phyloP scores from a whole-genome alignment of 2,113 vertebrate species.

The Salvator merianae region DNA sequence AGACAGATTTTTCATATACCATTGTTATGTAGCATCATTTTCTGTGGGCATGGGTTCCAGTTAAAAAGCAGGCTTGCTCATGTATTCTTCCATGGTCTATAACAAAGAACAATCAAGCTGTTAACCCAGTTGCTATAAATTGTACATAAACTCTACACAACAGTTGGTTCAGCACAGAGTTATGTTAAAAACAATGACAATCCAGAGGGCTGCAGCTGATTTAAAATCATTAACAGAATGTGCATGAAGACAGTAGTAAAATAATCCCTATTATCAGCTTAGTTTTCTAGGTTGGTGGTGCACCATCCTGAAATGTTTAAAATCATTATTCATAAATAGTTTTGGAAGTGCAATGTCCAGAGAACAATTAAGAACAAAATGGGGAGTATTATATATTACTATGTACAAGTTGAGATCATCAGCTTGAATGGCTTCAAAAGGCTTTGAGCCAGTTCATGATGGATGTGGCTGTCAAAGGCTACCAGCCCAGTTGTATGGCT shows the following conservation, averaged over 20 bases:
- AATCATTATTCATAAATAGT: not conserved
- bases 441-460: too few relatives aligned
- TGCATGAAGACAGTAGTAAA: not conserved
- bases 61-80: conserved; percentile 91
- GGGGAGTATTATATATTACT: too few relatives aligned
- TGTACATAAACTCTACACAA: not conserved
- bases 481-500: too few relatives aligned
- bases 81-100: conserved; percentile 94
- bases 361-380: too few relatives aligned
- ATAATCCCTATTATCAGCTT: not conserved
- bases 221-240: not conserved
- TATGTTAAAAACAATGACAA: not conserved
- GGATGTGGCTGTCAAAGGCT: too few relatives aligned
- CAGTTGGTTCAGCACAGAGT: not conserved
- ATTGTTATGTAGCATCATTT: conserved; percentile 6
- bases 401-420: too few relatives aligned
- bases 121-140: not conserved
- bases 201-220: not conserved
- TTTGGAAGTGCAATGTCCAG: too few relatives aligned
- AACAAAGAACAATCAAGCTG: conserved; percentile 41
- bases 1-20: conserved; percentile 21
- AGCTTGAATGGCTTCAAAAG: too few relatives aligned
- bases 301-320: not conserved
- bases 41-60: conserved; percentile 40
- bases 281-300: not conserved